Evolutionary conservation across 2,797 vertebrate genomes (phyloP), one percentile per base, ranked within the genome.

Genomic region (Anabacerthia variegaticeps): DNA sequence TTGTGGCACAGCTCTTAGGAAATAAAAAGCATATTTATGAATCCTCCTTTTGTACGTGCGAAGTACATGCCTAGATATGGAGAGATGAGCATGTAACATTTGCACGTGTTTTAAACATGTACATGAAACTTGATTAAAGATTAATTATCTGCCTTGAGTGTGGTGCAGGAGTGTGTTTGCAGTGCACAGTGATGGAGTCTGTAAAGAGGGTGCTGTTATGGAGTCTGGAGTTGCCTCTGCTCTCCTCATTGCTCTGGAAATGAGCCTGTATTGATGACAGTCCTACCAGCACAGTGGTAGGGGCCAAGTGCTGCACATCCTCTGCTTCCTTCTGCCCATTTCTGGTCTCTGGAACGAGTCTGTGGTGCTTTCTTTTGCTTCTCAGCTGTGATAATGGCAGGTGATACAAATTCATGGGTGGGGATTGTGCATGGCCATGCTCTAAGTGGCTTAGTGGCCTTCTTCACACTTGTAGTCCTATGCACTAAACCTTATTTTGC

Each of bases 1-100:
- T 61, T 92, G 91, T 79, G 79, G 80, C 49, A 36, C 91, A 91
- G 89, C 76, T 92, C 67, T 75, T 43, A 37, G 77, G 69, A 94
- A 94, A 94, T 90, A 73, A 92, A 76, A 89, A 93, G 66, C 88
- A 85, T 37, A 54, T 51, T 89, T 78, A 27, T 11, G 41, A 73
- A 58, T 41, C 19, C 71, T 63, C 12, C 46, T 61, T 63, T 69
- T n/a, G 71, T 65, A 43, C 2, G 2, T 49, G 39, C 30, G 5
- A 4, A 68, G 34, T 20, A 30, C 2, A 5, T 81, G 88, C 43
- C n/a, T 28, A 9, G 74, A 32, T 49, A 2, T 2, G 67, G 62
- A 5, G 1, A 0, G 27, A 48, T 9, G 54, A 77, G 69, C 85
- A 46, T 2, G 4, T 41, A n/a, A n/a, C 20, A 1, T 4, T 32